Base-by-base conservation (phyloP, 2,888 invertebrate genomes). In the Trachelus troglodyta region DNA sequence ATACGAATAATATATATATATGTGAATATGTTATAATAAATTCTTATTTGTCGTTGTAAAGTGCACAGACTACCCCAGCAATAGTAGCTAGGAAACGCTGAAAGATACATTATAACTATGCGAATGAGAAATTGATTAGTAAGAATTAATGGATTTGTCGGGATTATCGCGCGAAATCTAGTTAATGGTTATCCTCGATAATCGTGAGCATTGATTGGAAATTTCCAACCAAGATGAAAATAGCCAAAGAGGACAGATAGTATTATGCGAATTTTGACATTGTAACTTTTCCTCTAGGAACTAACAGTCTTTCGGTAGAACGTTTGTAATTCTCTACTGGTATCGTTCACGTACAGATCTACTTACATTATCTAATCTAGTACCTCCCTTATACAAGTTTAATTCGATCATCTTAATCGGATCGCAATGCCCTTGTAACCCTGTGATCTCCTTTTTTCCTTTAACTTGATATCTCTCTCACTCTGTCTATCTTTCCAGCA, bases 51-150 rank as follows among this genome's bases (percentile, higher is more conserved):
- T 84, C 82, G 82, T 83, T 83, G 84, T 84, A 82, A 85, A 82
- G 81, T 84, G 83, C 84, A 85, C 84, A 82, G 82, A 82, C 81
- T 84, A 82, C 81, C 81, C 56, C 84, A 84, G 83, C 83, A 85
- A 85, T 84, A 85, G 83, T 85, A 84, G 84, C 80, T 85, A 85
- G 84, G 81, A 84, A 84, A 56, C 56, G 23, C 82, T 83, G 82
- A 83, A 84, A 82, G 83, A 82, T 83, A 83, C 77, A 79, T 83
- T 81, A 83, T 83, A 77, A 35, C 68, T 35, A 76, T 11, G 74
- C 40, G 68, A 35, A 76, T 69, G 56, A 56, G 56, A 56, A 56
- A 56, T 56, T 56, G 56, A 56, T 56, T 23, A 56, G 56, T 23
- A 23, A 15, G 56, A 56, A 56, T 23, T 56, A 23, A 56, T 56